These are phyloP conservation scores for Mamestra configurata DNA, from an alignment of 1,140 invertebrate genomes.

Conservation along the genomic window DNA sequence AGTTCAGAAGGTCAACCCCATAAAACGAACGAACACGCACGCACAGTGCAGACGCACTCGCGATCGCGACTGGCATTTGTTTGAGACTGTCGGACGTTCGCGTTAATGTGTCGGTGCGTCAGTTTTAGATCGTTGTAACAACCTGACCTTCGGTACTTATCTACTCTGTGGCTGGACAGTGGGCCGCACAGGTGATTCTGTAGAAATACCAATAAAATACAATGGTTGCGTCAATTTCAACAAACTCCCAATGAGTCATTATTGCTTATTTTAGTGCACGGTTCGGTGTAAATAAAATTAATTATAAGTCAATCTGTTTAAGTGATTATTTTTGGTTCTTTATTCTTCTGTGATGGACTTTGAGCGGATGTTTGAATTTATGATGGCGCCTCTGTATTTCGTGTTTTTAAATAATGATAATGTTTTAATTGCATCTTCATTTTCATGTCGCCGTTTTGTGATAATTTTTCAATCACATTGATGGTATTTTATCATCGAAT, in stretches of 20 bases:
- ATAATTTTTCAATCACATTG: no score
- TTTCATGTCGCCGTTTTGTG: no score
- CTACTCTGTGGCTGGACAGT: background rate
- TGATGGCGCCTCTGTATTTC: background rate
- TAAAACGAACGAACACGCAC: no score
- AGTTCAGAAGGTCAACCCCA: no score
- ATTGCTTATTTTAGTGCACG: constrained; percentile 9
- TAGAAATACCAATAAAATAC: constrained; percentile 41
- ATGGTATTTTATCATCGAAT: no score
- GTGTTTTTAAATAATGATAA: background rate
- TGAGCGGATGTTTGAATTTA: background rate
- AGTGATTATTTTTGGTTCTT: background rate
- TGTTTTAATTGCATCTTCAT: no score
- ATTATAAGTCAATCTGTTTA: background rate
- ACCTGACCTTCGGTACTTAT: background rate
- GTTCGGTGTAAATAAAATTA: constrained; percentile 3
- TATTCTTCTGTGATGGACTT: background rate
- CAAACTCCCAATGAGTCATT: constrained; percentile 16
- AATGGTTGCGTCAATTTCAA: constrained; percentile 42
- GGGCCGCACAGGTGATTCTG: constrained; percentile 24
- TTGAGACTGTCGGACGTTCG: no score
- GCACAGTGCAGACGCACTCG: no score
- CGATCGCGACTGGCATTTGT: no score
- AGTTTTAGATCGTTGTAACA: background rate
- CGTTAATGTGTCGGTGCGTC: background rate